phyloP scores from a whole-genome alignment of 2,888 invertebrate species.

The Tetanocera ferruginea region DNA sequence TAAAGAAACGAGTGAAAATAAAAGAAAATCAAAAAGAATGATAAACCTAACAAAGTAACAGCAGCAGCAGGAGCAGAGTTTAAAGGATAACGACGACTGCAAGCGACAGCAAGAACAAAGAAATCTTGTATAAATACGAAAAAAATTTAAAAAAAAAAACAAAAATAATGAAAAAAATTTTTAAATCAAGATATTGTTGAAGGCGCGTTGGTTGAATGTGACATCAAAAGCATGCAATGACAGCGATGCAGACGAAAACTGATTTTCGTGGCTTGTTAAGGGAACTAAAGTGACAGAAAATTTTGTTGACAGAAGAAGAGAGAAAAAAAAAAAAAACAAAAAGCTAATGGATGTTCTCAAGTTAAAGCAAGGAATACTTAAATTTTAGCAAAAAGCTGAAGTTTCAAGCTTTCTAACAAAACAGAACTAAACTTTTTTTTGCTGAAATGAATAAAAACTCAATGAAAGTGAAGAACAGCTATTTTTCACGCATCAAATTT shows the following conservation, averaged over 20 bases:
- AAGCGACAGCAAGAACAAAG: conserved; percentile 10
- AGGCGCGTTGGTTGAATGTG: background rate
- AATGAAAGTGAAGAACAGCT: too few species aligned
- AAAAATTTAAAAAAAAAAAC: background rate
- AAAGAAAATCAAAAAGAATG: background rate
- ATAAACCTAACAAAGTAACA: background rate
- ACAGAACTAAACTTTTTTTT: too few species aligned
- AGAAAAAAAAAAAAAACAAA: too few species aligned
- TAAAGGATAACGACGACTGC: background rate
- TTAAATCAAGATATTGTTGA: background rate
- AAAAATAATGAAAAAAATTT: background rate
- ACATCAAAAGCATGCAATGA: conserved; percentile 10
- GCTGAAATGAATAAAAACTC: too few species aligned
- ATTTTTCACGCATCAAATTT: too few species aligned
- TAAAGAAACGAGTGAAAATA: background rate
- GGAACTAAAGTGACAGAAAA: background rate
- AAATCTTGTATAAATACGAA: background rate
- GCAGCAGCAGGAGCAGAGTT: background rate
- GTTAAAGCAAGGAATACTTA: too few species aligned
- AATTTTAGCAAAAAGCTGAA: too few species aligned
- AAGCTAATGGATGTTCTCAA: too few species aligned
- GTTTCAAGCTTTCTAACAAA: too few species aligned
- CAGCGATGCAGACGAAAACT: conserved; percentile 2
- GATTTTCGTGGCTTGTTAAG: background rate
- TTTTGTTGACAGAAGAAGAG: too few species aligned